A percentile compares a stretch with the other conserved stretches of the same genome.
phyloP scores from a whole-genome alignment of 2,797 vertebrate species.

The Gambelia wislizenii region DNA sequence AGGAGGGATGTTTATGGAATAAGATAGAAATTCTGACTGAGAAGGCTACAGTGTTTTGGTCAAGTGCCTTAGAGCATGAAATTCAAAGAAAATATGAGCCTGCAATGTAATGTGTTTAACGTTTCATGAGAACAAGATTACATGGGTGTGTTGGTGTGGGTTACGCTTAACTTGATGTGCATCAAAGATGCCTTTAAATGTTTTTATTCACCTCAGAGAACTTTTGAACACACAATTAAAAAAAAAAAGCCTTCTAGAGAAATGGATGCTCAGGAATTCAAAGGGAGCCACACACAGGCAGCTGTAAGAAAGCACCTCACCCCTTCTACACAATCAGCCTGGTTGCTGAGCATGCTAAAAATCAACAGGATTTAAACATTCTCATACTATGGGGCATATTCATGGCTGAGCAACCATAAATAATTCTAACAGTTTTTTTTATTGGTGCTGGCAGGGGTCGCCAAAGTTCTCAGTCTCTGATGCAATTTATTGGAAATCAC shows the following conservation, averaged over 20 bases:
- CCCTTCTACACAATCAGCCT: background rate
- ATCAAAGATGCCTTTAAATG: background rate
- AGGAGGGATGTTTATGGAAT: constrained; percentile 9
- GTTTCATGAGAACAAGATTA: background rate
- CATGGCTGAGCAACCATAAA: constrained; percentile 28
- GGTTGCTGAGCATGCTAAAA: background rate
- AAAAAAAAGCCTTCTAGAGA: constrained; percentile 1
- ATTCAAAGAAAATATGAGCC: constrained; percentile 21
- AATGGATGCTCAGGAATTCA: background rate
- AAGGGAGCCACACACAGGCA: background rate
- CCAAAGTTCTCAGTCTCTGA: background rate
- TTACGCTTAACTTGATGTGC: background rate
- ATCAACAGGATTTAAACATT: background rate
- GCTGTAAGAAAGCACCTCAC: background rate
- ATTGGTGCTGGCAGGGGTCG: background rate
- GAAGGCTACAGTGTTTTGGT: background rate
- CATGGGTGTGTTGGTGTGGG: background rate
- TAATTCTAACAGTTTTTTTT: constrained; percentile 4
- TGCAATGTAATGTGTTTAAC: accelerated
- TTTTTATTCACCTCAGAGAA: constrained; percentile 4
- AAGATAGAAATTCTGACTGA: background rate
- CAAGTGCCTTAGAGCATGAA: background rate
- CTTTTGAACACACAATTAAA: constrained; percentile 1
- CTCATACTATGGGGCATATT: background rate
- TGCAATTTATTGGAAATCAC: background rate